phyloP scores from a whole-genome alignment of 2,888 invertebrate species.

The Pteria penguin region DNA sequence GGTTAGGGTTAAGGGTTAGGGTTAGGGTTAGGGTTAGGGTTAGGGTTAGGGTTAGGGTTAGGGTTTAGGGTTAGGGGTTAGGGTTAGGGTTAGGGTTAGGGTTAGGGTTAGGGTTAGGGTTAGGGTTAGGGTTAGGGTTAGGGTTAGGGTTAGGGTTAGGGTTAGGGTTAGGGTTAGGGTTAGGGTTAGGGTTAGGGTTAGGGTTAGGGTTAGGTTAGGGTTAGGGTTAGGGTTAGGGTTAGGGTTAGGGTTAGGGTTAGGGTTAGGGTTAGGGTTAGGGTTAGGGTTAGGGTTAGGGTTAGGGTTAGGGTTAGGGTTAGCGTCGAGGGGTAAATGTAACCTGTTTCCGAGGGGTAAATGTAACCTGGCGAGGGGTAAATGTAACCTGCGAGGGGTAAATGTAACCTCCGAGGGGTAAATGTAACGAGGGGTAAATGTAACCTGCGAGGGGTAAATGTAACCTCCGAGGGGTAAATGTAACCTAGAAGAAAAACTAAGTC shows the following conservation, averaged over 20 bases:
- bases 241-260: slow-evolving; percentile 47
- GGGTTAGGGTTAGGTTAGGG: slow-evolving; percentile 49
- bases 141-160: slow-evolving; percentile 39
- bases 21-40: slow-evolving; percentile 35
- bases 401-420: too few relatives aligned
- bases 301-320: slow-evolving; percentile 37
- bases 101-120: slow-evolving; percentile 55
- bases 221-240: slow-evolving; percentile 41
- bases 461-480: too few relatives aligned
- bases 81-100: slow-evolving; percentile 45
- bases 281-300: slow-evolving; percentile 42
- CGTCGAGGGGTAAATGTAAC: too few relatives aligned
- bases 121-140: slow-evolving; percentile 49
- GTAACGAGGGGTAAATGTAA: too few relatives aligned
- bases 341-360: too few relatives aligned
- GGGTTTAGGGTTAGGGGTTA: too few relatives aligned
- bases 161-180: slow-evolving; percentile 46
- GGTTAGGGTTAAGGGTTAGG: slow-evolving; percentile 51
- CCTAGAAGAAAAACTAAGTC: too few relatives aligned
- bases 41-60: slow-evolving; percentile 24
- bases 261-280: slow-evolving; percentile 41
- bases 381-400: too few relatives aligned
- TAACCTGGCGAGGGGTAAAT: too few relatives aligned
- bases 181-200: slow-evolving; percentile 49
- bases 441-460: too few relatives aligned